Percentiles rank a stretch among this genome's conserved stretches.
Evolutionary conservation across 2,797 vertebrate genomes (phyloP).

Genomic region (Hylomyscus alleni): DNA sequence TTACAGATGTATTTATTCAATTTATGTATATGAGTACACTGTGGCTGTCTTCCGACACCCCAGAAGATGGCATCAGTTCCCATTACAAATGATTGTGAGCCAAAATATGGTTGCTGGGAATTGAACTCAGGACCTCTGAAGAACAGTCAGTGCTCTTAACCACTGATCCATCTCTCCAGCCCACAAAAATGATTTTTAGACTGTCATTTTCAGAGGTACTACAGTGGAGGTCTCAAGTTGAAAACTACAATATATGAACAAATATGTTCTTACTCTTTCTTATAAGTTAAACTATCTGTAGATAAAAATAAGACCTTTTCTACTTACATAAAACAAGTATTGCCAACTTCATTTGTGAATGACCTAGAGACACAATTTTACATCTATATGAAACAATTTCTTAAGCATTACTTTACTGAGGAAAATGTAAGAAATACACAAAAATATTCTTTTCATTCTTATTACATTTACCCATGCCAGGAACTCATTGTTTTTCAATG

Average conservation of each 20-base stretch:
- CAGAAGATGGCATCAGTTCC: too few species aligned
- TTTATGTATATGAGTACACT: too few species aligned
- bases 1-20: background rate
- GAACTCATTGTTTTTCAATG: background rate
- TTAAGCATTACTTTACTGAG: constrained; percentile 41
- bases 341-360: background rate
- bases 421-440: background rate
- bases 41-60: too few species aligned
- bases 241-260: background rate
- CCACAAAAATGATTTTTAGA: constrained; percentile 31
- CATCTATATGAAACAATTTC: background rate
- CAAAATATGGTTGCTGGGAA: too few species aligned
- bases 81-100: too few species aligned
- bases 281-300: constrained; percentile 33
- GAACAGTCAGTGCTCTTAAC: too few species aligned
- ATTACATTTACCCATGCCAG: background rate
- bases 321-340: constrained; percentile 2
- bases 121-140: too few species aligned
- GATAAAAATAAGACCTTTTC: background rate
- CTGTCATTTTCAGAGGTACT: background rate
- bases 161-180: too few species aligned
- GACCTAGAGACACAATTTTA: background rate
- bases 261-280: constrained; percentile 22
- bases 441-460: background rate
- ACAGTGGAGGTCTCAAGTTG: background rate